Base-by-base conservation (phyloP, 2,797 vertebrate genomes). In the Halcyon chelicuti region DNA sequence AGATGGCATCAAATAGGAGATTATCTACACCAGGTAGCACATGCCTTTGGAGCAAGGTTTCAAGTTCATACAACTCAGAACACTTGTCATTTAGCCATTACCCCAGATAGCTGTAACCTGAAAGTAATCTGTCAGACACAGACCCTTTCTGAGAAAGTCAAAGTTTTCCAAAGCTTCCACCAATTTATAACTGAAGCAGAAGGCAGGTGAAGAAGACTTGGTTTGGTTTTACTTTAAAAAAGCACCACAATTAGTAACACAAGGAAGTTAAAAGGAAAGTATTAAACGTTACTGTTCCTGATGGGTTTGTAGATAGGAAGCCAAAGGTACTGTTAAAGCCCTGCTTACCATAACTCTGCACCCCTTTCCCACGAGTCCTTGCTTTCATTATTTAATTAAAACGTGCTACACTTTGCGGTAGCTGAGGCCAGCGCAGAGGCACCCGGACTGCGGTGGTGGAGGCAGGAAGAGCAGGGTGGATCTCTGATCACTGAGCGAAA, bases 371-470 rank as follows among this genome's bases (percentile, higher is more conserved):
- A 11, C 9, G 17, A 44, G 10, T 5, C 63, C 40, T 17, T 28
- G 23, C 46, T 54, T n/a, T 60, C 52, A 26, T 12, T 20, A 51
- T 35, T 62, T 35, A 62, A 67, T 33, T 49, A 46, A 4, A 16
- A 10, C 19, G 10, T 51, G 26, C 49, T 55, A 6, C n/a, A 10
- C 54, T 46, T 22, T 31, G 35, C 3, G 5, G 31, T 19, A 40
- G 81, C 33, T 12, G 12, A 26, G 18, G 37, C 25, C n/a, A 23
- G 19, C 0, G 0, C 2, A 2, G 42, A 46, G 35, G 37, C 28
- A 20, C 12, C 10, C 2, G 14, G 58, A 12, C 65, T 18, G 33
- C 39, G 37, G 26, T 5, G 47, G 19, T n/a, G 7, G 44, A 9
- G 58, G 37, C 63, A 35, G 71, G 33, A 58, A 31, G 31, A 28